These are phyloP conservation scores for Trachelus troglodyta DNA, from an alignment of 2,888 invertebrate genomes.

Conservation along the genomic window DNA sequence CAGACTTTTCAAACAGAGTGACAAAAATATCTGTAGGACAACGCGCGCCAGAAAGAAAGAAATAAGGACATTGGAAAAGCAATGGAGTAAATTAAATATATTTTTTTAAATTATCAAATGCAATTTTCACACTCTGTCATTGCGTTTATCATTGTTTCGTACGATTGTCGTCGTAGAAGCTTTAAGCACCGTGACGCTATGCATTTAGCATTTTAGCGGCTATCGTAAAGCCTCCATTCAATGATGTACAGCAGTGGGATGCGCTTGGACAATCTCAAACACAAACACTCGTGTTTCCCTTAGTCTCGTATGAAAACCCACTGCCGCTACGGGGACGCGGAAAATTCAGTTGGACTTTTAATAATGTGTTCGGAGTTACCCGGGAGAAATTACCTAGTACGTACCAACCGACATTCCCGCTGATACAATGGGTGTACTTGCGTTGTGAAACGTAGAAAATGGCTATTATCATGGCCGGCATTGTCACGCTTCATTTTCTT, in stretches of 20 bases:
- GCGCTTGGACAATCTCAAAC: not conserved
- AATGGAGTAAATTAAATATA: not conserved
- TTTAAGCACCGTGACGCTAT: not conserved
- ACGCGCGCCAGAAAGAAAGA: not conserved
- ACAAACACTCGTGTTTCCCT: not conserved
- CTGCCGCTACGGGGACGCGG: not conserved
- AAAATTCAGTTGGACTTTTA: constrained; percentile 6
- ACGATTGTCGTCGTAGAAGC: not conserved
- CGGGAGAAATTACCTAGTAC: constrained; percentile 21
- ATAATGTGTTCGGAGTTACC: constrained; percentile 29
- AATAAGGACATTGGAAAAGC: not conserved
- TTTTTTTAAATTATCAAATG: not conserved
- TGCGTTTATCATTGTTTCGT: not conserved
- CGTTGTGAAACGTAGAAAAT: constrained; percentile 47
- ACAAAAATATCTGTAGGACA: not conserved
- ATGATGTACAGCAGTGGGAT: not conserved
- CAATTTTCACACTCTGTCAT: no score
- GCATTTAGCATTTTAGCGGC: not conserved
- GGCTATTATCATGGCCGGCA: constrained; percentile 39
- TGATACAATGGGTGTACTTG: constrained; percentile 33
- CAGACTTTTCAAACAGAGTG: not conserved
- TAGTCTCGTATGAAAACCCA: not conserved
- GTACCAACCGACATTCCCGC: constrained; percentile 5
- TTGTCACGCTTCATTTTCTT: constrained; percentile 22
- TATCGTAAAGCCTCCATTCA: not conserved